phyloP scores from a whole-genome alignment of 2,888 invertebrate species.

The Sphaeridia pumilis region DNA sequence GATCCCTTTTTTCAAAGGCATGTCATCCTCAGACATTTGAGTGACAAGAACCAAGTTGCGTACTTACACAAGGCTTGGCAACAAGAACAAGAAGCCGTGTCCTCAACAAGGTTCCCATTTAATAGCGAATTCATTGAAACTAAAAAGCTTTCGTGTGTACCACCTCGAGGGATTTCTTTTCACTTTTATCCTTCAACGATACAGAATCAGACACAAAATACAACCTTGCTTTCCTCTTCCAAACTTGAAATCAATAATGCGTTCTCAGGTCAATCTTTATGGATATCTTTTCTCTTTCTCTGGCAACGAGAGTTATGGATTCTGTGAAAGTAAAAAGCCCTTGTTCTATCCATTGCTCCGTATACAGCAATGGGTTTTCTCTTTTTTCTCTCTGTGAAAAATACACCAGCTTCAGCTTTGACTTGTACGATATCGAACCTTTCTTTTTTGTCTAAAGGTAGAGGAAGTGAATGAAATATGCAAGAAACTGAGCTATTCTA shows the following conservation, averaged over 20 bases:
- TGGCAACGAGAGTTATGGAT: too few species aligned
- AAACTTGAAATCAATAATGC: not conserved
- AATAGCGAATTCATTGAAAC: conserved; percentile 17
- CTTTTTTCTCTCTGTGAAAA: too few species aligned
- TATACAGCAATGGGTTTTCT: too few species aligned
- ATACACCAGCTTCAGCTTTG: not conserved
- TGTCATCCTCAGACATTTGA: conserved; percentile 1
- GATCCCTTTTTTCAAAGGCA: too few species aligned
- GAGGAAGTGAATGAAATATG: not conserved
- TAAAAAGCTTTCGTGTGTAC: conserved; percentile 20
- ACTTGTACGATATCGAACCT: not conserved
- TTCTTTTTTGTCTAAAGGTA: not conserved
- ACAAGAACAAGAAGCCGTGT: not conserved
- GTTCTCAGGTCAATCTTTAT: not conserved
- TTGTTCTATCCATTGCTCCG: too few species aligned
- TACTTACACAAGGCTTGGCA: not conserved
- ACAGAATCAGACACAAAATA: not conserved
- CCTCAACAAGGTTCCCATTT: conserved; percentile 7
- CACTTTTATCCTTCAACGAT: not conserved
- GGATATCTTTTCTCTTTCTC: not conserved
- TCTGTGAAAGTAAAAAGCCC: too few species aligned
- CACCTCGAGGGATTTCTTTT: conserved; percentile 4
- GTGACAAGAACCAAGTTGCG: not conserved
- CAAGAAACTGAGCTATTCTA: not conserved
- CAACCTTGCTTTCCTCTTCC: conserved; percentile 1